Evolutionary conservation across 2,113 vertebrate genomes (phyloP), one percentile per base, ranked within the genome.

Genomic region (Hiodon alosoides): DNA sequence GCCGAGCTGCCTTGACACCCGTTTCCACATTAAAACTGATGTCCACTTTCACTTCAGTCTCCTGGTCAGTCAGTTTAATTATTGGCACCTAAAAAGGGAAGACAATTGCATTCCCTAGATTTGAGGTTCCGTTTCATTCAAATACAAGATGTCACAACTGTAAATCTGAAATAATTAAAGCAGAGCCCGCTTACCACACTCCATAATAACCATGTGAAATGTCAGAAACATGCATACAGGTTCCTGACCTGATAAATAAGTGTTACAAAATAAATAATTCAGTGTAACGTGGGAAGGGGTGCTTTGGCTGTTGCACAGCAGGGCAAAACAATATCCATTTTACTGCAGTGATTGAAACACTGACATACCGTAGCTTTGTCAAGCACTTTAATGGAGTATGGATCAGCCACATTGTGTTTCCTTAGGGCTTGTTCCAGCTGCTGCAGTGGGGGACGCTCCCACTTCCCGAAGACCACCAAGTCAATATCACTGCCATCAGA

Each of bases 381-480:
- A 73, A 99, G 93, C 81, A 99, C 96, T 93, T 98, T 99, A 81
- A 99, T 98, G 83, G 96, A 96, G 85, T 92, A 91, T 0, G 95
- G 94, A 82, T 99, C 95, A 0, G 97, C 95, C 86, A 98, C 94
- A 0, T 91, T 94, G 88, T 96, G 94, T 88, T 96, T 96, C 76
- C 94, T 91, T 67, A 99, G 91, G 68, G 95, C 97, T 82, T 98
- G 96, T 82, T 99, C 97, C 81, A 99, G 74, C 73, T 94, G 90
- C 80, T 97, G 96, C 66, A 99, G 85, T 4, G 97, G 97, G 7
- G 95, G 96, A 3, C 94, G 92, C 55, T 97, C 95, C 97, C 97
- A 99, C 75, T 96, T 97, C 58, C 97, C 96, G 83, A 98, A 98
- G 83, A 99, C 97, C 83, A 99, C 96, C 77, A 99, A 87, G 85